phyloP scores from a whole-genome alignment of 2,113 vertebrate genomes.

The Ranitomeya imitator region DNA sequence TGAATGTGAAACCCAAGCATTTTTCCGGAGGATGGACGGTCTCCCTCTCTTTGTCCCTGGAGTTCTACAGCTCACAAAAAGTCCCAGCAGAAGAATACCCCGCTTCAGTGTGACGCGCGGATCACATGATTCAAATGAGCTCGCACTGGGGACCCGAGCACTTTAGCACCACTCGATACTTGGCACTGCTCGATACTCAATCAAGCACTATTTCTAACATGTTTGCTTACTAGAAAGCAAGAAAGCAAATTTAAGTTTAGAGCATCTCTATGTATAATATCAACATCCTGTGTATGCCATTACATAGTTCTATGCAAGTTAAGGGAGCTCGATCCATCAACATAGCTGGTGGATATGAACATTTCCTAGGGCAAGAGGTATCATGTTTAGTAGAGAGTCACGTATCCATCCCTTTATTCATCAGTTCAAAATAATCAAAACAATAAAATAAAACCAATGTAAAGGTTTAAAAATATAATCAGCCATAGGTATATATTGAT shows the following conservation, averaged over 20 bases:
- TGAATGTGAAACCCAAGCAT: too few relatives aligned
- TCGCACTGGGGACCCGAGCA: too few relatives aligned
- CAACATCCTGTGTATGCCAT: not conserved
- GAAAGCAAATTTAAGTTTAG: not conserved
- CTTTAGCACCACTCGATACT: too few relatives aligned
- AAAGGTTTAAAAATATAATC: not conserved
- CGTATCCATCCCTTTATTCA: not conserved
- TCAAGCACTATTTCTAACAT: not conserved
- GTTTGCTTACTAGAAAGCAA: not conserved
- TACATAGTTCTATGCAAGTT: not conserved
- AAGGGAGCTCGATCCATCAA: not conserved
- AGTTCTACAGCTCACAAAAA: too few relatives aligned
- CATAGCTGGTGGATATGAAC: not conserved
- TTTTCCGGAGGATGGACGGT: too few relatives aligned
- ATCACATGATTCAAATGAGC: too few relatives aligned
- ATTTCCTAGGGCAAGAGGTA: not conserved
- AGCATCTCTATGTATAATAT: too few relatives aligned
- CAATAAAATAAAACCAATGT: not conserved
- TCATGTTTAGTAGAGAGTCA: not conserved
- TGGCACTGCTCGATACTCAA: too few relatives aligned
- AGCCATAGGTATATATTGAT: not conserved
- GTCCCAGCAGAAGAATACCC: too few relatives aligned
- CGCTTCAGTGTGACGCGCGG: too few relatives aligned
- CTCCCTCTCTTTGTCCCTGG: too few relatives aligned
- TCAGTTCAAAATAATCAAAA: not conserved